Conservation (phyloP, 2,113 vertebrate genomes). For the Peromyscus maniculatus region DNA sequence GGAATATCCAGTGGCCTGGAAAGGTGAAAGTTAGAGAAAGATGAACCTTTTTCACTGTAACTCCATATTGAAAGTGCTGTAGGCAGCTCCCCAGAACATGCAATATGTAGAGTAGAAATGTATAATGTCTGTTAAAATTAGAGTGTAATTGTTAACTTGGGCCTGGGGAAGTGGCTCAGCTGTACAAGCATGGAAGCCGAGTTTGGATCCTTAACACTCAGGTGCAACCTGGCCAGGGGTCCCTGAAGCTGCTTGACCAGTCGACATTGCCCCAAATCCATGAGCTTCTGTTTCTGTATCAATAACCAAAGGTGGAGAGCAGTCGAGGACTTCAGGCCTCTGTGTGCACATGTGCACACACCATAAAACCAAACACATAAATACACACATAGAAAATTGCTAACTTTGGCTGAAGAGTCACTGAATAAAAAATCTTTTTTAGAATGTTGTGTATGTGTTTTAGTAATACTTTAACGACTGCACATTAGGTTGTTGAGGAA, state of each 20-base stretch:
- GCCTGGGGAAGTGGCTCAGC: background rate
- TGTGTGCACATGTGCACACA: background rate
- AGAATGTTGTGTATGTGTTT: background rate
- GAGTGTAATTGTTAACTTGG: background rate
- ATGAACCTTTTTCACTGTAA: background rate
- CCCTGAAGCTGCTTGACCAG: background rate
- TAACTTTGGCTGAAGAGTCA: constrained; percentile 2
- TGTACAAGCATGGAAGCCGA: background rate
- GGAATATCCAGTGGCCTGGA: background rate
- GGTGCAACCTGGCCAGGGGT: background rate
- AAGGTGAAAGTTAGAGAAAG: background rate
- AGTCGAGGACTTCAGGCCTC: background rate
- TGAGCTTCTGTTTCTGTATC: background rate
- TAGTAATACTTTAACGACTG: background rate
- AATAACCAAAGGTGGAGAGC: background rate
- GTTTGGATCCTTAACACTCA: background rate
- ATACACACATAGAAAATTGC: background rate
- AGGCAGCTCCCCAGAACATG: background rate
- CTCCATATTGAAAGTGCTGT: background rate
- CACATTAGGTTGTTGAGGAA: background rate
- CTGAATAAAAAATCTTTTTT: background rate
- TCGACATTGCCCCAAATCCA: background rate
- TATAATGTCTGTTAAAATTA: constrained; percentile 21
- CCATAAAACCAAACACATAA: background rate
- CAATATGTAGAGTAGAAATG: background rate